Evolutionary conservation across 2,888 invertebrate genomes (phyloP).

Genomic region (Pardosa pseudoannulata): DNA sequence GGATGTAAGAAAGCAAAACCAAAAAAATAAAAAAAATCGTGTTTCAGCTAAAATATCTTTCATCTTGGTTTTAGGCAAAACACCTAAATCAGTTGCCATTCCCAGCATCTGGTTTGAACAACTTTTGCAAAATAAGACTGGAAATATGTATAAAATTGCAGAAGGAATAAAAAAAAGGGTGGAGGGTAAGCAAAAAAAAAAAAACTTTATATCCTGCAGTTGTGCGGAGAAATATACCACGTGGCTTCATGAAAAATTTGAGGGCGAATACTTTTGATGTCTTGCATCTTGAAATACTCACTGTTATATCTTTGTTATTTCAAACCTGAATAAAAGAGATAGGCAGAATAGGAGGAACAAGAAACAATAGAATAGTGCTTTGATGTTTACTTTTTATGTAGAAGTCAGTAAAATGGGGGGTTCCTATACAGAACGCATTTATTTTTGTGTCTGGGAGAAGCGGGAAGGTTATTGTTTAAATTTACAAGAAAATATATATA

Average conservation of each 20-base stretch:
- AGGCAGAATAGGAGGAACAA: neutral
- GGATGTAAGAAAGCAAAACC: too few species aligned
- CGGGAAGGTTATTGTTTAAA: too few species aligned
- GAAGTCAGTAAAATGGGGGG: neutral
- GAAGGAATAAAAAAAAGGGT: neutral
- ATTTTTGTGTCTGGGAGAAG: too few species aligned
- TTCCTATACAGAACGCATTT: neutral
- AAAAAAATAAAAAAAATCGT: too few species aligned
- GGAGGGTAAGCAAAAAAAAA: neutral
- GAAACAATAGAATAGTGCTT: neutral
- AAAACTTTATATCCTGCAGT: neutral
- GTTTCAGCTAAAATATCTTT: too few species aligned
- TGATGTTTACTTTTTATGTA: neutral
- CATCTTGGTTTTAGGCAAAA: too few species aligned
- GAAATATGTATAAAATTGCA: neutral
- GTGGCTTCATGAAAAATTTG: constrained; percentile 23
- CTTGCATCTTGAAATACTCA: neutral
- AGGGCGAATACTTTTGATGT: constrained; percentile 4
- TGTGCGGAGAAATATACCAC: constrained; percentile 12
- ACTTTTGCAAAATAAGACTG: neutral
- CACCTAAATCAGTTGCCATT: neutral
- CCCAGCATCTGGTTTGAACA: constrained; percentile 1
- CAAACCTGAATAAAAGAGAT: neutral
- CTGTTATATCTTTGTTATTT: neutral
- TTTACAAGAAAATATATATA: too few species aligned